A percentile compares a stretch with the other conserved stretches of the same genome.
phyloP scores from a whole-genome alignment of 2,797 vertebrate genomes.

The Rhynchonycteris naso region DNA sequence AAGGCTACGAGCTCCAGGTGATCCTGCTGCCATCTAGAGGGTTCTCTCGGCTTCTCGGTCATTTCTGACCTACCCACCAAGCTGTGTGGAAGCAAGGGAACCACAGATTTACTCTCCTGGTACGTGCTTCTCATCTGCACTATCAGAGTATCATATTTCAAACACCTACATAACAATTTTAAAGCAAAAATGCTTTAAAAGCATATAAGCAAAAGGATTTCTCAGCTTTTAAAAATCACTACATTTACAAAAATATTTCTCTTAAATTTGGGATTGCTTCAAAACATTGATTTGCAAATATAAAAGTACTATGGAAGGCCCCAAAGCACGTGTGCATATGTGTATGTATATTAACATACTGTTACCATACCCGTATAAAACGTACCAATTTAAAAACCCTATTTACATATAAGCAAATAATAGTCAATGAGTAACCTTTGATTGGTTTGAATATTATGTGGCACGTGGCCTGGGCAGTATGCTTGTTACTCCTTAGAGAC shows the following conservation, averaged over 20 bases:
- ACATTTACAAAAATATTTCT: conserved; percentile 88
- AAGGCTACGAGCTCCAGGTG: conserved; percentile 83
- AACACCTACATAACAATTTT: conserved; percentile 79
- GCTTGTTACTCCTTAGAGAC: conserved; percentile 46
- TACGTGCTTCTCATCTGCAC: conserved; percentile 15
- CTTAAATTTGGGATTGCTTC: conserved; percentile 86
- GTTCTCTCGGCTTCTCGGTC: conserved; percentile 67
- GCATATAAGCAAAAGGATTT: conserved; percentile 81
- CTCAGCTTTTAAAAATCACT: conserved; percentile 83
- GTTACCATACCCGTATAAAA: conserved; percentile 84
- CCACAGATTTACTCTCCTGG: neutral
- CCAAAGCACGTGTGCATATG: conserved; percentile 75
- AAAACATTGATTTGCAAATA: conserved; percentile 88
- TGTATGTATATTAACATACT: conserved; percentile 76
- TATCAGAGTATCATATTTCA: conserved; percentile 65
- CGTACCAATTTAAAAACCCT: conserved; percentile 82
- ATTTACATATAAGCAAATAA: conserved; percentile 81
- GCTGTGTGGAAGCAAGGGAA: neutral
- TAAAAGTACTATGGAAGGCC: conserved; percentile 86
- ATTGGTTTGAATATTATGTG: conserved; percentile 75
- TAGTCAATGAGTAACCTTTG: conserved; percentile 74
- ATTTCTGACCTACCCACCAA: neutral
- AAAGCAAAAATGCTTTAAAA: conserved; percentile 85
- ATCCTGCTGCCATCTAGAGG: conserved; percentile 76
- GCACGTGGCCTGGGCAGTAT: conserved; percentile 67